Base-by-base conservation (phyloP, 2,888 invertebrate genomes). In the Apodemia duryi region DNA sequence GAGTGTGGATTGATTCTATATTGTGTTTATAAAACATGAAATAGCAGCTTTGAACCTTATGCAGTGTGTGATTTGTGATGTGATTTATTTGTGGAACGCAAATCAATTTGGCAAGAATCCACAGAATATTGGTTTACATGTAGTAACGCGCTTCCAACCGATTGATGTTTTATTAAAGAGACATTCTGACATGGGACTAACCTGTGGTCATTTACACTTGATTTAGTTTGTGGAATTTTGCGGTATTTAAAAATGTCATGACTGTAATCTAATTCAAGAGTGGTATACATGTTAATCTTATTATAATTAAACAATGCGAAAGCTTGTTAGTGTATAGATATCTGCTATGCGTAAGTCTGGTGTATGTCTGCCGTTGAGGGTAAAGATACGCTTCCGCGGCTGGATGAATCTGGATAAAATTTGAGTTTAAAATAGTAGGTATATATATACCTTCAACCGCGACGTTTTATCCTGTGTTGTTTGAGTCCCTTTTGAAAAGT, bases 41-140 rank as follows among this genome's bases (percentile, higher is more conserved):
- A 83, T 75, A 57, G 32, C 32, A 32, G 32, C 11, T 77, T 77
- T 79, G 72, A 75, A 77, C 82, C 78, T 75, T 81, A 81, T 71
- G 57, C 66, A 68, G 54, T 29, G 29, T 13, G 57, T 57, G 11
- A 13, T 57, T 57, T 32, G 57, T 57, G 32, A 32, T 32, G 32
- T 11, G 57, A 35, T 57, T 57, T 57, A 57, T 32, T 35, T 6
- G 57, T 74, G 69, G 73, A 72, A 74, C 72, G 82, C 77, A 78
- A 76, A 77, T 69, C 69, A 78, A 72, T 63, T 78, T 78, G 71
- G 78, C 71, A 73, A 68, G 72, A 69, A 70, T 73, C 71, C 66
- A 75, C 69, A 74, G 75, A 78, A 84, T 88, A 86, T 87, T 85
- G 77, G 79, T 79, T 89, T 88, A 85, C 85, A 82, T 75, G 72